These are phyloP conservation scores for Adelognathus sp. DNA, from an alignment of 2,888 invertebrate species.

Conservation along the genomic window DNA sequence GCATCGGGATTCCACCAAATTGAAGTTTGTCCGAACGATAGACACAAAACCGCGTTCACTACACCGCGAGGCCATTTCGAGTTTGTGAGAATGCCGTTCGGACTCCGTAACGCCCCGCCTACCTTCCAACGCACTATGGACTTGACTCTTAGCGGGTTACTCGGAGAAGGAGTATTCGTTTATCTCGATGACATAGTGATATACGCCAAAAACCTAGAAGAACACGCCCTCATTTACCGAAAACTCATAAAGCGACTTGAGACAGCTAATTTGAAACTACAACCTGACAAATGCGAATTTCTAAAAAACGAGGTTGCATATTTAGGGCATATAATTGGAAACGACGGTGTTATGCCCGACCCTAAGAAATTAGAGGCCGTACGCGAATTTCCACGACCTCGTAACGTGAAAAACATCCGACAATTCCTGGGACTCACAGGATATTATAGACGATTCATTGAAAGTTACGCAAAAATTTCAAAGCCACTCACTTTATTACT, in stretches of 20 bases:
- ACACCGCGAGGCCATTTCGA: slow-evolving; percentile 59
- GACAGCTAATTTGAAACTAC: neutral
- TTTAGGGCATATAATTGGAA: neutral
- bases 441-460: no score
- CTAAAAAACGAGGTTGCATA: neutral
- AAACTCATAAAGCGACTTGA: no score
- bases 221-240: no score
- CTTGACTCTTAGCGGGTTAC: slow-evolving; percentile 61
- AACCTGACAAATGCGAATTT: neutral
- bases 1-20: slow-evolving; percentile 65
- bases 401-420: neutral
- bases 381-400: neutral
- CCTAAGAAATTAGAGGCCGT: neutral
- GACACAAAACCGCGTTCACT: slow-evolving; percentile 57
- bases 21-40: slow-evolving; percentile 46
- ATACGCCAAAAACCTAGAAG: slow-evolving; percentile 21
- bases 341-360: neutral
- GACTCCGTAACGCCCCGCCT: slow-evolving; percentile 67
- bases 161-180: slow-evolving; percentile 52
- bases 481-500: no score
- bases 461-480: no score
- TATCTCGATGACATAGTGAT: slow-evolving; percentile 63
- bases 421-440: neutral
- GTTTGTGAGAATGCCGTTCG: slow-evolving; percentile 66
- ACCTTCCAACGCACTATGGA: slow-evolving; percentile 71